Evolutionary conservation across 2,113 vertebrate genomes (phyloP), one percentile per base, ranked within the genome.

Genomic region (Lichenostomus cassidix): DNA sequence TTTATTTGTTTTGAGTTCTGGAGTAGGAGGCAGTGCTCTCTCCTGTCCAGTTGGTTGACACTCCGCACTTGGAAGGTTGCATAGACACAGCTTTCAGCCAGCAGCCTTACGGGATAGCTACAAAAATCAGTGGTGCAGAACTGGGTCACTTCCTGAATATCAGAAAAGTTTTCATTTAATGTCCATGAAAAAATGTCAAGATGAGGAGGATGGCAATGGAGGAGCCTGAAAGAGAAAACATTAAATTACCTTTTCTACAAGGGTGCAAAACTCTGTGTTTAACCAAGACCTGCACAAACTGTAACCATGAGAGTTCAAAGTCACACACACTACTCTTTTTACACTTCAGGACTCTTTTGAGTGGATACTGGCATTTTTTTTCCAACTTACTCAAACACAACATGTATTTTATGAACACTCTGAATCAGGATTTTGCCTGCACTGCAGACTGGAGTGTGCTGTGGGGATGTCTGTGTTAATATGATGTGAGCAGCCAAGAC

Each of bases 11-110:
- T 98, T 98, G 97, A 98, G 98, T 98, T 97, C 96, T 97, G 98
- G 98, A 97, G 97, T 98, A 97, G 97, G 97, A 98, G 96, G 98
- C 97, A 98, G 97, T 76, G 95, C 95, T 98, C 98, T 98, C 98
- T 98, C 97, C 98, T 92, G 96, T 98, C 98, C 98, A 98, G 98
- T 90, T 97, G 98, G 98, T 98, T 96, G 98, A 98, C 98, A 97
- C 98, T 98, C 98, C 98, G 97, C 98, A 98, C 98, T 98, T 98
- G 98, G 98, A 98, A 99, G 98, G 98, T 99, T 99, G 99, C 99
- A 99, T 99, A 99, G 99, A 99, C 98, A 98, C 98, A 99, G 99
- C 98, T 99, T 98, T 98, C 98, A 99, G 98, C 98, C 99, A 99
- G 99, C 99, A 99, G 99, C 99, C 99, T 99, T 98, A 97, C 95